Percentiles rank a stretch among this genome's conserved stretches.
phyloP scores from a whole-genome alignment of 2,797 vertebrate species.

The Passerculus sandwichensis region DNA sequence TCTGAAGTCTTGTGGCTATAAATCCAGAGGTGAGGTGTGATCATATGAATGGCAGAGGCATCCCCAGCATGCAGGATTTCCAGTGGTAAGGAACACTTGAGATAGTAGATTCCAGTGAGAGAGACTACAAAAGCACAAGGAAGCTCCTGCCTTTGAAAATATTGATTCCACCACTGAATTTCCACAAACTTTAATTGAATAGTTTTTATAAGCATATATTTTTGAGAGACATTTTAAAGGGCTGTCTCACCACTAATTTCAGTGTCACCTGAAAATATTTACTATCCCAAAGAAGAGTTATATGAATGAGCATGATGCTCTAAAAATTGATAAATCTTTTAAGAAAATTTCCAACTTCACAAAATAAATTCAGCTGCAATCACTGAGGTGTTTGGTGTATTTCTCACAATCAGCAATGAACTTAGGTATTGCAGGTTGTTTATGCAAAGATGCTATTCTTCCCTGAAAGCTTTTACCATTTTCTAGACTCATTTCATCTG shows the following conservation, averaged over 20 bases:
- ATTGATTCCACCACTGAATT: background rate
- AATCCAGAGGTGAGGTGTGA: background rate
- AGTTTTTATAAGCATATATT: background rate
- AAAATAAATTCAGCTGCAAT: background rate
- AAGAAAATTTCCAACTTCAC: background rate
- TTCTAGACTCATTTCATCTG: background rate
- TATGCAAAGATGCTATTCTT: background rate
- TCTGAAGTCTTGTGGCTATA: background rate
- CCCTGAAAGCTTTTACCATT: background rate
- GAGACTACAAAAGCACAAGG: background rate
- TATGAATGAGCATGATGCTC: background rate
- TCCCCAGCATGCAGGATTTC: background rate
- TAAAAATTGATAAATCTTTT: background rate
- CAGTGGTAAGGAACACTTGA: background rate
- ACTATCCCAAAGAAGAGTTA: background rate
- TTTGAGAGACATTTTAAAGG: background rate
- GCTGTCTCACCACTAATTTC: background rate
- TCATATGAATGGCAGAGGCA: background rate
- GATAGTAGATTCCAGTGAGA: background rate
- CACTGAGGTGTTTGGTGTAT: background rate
- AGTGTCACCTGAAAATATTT: background rate
- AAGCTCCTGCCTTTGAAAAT: background rate
- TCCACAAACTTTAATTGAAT: background rate
- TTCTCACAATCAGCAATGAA: background rate
- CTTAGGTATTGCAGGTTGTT: background rate